Evolutionary conservation across 2,797 vertebrate genomes (phyloP), one percentile per base, ranked within the genome.

Genomic region (Macroramphosus scolopax): DNA sequence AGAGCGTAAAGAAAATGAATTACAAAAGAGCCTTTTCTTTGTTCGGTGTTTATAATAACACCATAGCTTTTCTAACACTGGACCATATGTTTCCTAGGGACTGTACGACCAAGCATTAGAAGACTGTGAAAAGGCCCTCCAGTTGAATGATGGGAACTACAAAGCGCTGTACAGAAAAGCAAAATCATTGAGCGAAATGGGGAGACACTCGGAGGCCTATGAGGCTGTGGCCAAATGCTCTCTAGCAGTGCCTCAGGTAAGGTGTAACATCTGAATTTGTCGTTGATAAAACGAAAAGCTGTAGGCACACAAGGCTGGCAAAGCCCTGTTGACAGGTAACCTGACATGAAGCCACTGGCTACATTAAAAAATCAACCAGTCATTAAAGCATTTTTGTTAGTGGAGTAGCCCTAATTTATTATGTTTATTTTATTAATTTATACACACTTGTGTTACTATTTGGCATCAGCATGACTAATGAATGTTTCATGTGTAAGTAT

Each of bases 201-300:
- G 93, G 56, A 92, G 85, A 61, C 91, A 92, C 79, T 87, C 89
- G 57, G 94, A 94, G 60, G 97, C 97, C 67, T 99, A 98, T 5
- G 94, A 98, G 30, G 89, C 92, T 11, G 91, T 97, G 39, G 96
- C 95, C 59, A 94, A 94, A 85, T 99, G 97, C 62, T 98, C 94
- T 49, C 85, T 97, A 60, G 92, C 89, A 33, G 92, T 97, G 68
- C 95, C 95, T 51, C 95, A 96, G 90, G 97, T 98, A 76, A 66
- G 84, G 44, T 6, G 30, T 1, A 16, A 5, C 17, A 13, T 50
- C 26, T 13, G 17, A 16, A 16, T 18, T 43, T 25, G 20, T n/a
- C 48, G 44, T 17, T 18, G 3, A 43, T 52, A 10, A 30, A 7
- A 4, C n/a, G n/a, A n/a, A n/a, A n/a, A n/a, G n/a, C n/a, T n/a